Conservation (phyloP, 2,888 invertebrate species). For the Trissonchulus latispiculum region DNA sequence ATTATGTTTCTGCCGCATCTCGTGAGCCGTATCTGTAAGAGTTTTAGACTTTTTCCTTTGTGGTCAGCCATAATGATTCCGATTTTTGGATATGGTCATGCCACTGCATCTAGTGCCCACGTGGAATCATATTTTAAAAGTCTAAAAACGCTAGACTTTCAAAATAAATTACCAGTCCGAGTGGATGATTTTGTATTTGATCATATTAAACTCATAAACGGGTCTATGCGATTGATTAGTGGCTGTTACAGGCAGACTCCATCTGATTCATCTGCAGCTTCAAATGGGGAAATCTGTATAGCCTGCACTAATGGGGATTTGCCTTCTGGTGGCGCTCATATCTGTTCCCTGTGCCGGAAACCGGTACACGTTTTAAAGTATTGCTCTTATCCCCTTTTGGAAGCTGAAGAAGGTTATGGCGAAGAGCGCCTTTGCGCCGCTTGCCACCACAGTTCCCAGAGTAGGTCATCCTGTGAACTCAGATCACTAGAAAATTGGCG, state of each 20-base stretch:
- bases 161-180: background rate
- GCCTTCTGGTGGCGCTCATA: background rate
- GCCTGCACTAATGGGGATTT: background rate
- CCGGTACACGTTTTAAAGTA: background rate
- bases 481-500: background rate
- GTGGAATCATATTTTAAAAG: background rate
- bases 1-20: background rate
- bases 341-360: no score
- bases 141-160: background rate
- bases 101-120: background rate
- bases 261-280: no score
- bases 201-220: background rate
- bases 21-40: background rate
- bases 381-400: background rate
- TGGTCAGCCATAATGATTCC: background rate
- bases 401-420: background rate
- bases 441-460: no score
- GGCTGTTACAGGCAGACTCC: no score
- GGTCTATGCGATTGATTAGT: no score
- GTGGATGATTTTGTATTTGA: background rate
- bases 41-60: background rate
- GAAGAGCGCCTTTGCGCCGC: background rate
- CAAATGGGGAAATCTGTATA: background rate
- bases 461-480: background rate
- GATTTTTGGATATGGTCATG: background rate